Conservation (phyloP, 2,797 vertebrate species). For the Psittacula echo region DNA sequence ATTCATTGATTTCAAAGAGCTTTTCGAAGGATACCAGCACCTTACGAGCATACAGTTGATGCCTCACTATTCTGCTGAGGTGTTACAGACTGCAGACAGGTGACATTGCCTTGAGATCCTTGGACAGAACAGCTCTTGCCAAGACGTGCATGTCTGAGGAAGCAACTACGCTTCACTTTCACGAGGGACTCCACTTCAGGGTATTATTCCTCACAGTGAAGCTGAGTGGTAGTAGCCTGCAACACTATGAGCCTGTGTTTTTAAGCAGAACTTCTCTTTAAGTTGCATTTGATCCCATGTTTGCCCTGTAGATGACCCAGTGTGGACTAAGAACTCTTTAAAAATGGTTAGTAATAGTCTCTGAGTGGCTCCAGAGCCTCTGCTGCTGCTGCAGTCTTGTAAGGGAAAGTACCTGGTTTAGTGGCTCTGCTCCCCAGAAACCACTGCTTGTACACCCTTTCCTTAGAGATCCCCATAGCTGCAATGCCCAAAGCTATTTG, state of each 20-base stretch:
- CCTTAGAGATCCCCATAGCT: fast-evolving
- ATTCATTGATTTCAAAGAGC: background rate
- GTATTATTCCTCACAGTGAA: background rate
- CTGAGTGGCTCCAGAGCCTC: background rate
- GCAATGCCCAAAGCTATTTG: background rate
- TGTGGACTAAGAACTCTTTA: background rate
- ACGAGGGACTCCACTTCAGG: background rate
- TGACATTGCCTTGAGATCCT: background rate
- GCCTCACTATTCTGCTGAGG: background rate
- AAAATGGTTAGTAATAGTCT: fast-evolving
- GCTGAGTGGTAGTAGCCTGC: background rate
- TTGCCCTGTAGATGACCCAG: background rate
- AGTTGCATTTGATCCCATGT: background rate
- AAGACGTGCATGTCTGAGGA: background rate
- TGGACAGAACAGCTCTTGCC: background rate
- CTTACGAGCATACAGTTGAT: background rate
- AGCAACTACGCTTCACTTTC: background rate
- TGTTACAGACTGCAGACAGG: background rate
- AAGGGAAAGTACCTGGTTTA: background rate
- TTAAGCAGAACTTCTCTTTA: background rate
- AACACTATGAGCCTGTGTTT: background rate
- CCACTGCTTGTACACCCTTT: fast-evolving
- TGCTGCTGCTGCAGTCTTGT: background rate
- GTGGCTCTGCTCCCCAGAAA: background rate
- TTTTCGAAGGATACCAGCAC: background rate